Evolutionary conservation across 2,113 vertebrate genomes (phyloP).

Genomic region (Megaleporinus macrocephalus): DNA sequence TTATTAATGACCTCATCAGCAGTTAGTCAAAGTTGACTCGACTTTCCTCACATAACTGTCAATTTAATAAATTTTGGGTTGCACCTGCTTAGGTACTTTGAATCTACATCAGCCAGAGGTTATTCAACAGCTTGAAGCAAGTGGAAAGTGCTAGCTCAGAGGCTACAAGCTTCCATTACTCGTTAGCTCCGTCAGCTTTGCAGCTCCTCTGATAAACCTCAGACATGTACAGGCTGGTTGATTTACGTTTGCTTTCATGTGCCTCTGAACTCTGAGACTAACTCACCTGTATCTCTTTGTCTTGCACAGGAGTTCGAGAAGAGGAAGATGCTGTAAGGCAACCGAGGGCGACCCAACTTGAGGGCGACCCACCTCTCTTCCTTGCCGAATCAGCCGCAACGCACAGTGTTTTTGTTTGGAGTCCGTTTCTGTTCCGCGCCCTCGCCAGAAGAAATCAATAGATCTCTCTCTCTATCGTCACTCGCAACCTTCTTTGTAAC

Average conservation of each 20-base stretch:
- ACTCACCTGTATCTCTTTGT: slow-evolving; percentile 29
- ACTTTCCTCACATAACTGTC: no score
- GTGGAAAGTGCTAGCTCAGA: no score
- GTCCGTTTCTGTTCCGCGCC: slow-evolving; percentile 3
- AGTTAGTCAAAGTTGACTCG: no score
- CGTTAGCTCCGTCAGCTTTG: not conserved
- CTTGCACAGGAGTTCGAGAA: slow-evolving; percentile 81
- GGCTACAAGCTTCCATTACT: no score
- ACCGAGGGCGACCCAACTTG: not conserved
- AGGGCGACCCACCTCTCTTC: not conserved
- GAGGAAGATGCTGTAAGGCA: slow-evolving; percentile 80
- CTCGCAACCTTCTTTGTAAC: slow-evolving; percentile 29
- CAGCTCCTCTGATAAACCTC: not conserved
- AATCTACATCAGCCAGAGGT: no score
- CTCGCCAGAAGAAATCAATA: slow-evolving; percentile 38
- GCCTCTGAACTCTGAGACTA: not conserved
- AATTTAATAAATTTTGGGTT: no score
- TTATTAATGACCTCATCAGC: no score
- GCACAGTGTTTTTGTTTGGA: slow-evolving; percentile 9
- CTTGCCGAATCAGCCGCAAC: not conserved
- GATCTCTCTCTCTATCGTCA: slow-evolving; percentile 22
- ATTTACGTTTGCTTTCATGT: slow-evolving; percentile 34
- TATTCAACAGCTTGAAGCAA: no score
- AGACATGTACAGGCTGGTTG: not conserved
- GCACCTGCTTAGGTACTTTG: no score